These are phyloP conservation scores for Propsilocerus akamusi DNA, from an alignment of 1,140 invertebrate genomes.

Conservation along the genomic window DNA sequence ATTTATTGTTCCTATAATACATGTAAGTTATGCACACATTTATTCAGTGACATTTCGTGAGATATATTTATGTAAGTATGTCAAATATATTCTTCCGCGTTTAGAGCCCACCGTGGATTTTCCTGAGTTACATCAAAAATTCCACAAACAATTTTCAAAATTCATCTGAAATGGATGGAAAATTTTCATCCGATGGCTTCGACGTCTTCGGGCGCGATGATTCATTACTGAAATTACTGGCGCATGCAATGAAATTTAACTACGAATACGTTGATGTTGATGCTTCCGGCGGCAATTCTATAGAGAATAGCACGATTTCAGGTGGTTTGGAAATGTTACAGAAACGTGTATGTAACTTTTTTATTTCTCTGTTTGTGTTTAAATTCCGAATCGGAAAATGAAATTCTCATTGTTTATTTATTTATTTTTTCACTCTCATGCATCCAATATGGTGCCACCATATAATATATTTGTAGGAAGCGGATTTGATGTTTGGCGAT, in stretches of 20 bases:
- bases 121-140: conserved; percentile 35
- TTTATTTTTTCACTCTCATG: not conserved
- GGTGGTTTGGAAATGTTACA: conserved; percentile 47
- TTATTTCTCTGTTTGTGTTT: not conserved
- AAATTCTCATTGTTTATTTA: not conserved
- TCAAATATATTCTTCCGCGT: conserved; percentile 10
- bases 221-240: conserved; percentile 35
- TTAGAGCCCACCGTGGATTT: conserved; percentile 58
- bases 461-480: conserved; percentile 31
- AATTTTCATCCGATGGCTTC: not conserved
- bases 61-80: not conserved
- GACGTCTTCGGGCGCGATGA: conserved; percentile 44
- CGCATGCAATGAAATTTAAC: conserved; percentile 44
- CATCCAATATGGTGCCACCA: not conserved
- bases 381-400: not conserved
- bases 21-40: conserved; percentile 27
- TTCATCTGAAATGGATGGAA: not conserved
- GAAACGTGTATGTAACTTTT: conserved; percentile 35
- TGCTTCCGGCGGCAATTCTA: too few relatives aligned
- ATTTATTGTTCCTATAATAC: conserved; percentile 43
- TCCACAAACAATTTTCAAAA: too few relatives aligned
- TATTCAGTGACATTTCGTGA: not conserved
- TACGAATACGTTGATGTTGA: conserved; percentile 41
- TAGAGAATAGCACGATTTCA: conserved; percentile 38
- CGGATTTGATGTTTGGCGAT: conserved; percentile 48